phyloP scores from a whole-genome alignment of 2,113 vertebrate genomes.

The Pelusios castaneus region DNA sequence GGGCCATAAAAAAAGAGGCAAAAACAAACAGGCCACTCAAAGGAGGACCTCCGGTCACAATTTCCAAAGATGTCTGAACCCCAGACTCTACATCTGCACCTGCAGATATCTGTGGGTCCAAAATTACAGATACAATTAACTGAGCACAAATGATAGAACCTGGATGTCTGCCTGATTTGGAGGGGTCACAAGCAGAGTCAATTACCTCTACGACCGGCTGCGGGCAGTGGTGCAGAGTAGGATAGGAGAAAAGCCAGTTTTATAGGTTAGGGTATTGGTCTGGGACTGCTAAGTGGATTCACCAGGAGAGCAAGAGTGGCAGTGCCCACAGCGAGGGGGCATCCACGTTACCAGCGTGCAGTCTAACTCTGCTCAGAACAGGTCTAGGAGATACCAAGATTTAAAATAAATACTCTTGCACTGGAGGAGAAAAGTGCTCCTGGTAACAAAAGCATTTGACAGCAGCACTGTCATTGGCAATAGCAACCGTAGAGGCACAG shows the following conservation, averaged over 20 bases:
- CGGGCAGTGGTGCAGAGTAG: not conserved
- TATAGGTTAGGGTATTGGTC: not conserved
- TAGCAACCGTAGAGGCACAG: not conserved
- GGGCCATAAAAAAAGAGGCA: not conserved
- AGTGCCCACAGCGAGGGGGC: not conserved
- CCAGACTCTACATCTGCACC: not conserved
- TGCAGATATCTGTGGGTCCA: not conserved
- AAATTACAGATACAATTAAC: not conserved
- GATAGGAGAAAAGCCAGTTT: not conserved
- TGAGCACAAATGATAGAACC: accelerated
- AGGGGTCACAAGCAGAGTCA: not conserved
- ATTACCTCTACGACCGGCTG: not conserved
- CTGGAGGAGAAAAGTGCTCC: not conserved
- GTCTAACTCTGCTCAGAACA: not conserved
- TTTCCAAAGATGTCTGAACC: not conserved
- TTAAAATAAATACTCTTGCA: too few species aligned
- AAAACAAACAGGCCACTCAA: not conserved
- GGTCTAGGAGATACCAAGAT: not conserved
- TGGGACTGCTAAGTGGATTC: not conserved
- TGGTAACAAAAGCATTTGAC: not conserved
- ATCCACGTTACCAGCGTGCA: not conserved
- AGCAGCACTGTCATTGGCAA: not conserved
- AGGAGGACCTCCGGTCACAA: not conserved
- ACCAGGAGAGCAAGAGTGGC: not conserved
- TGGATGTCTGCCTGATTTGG: not conserved